Evolutionary conservation across 2,888 invertebrate species (phyloP), one percentile per base, ranked within the genome.

Genomic region (Cataglyphis altisquamis): DNA sequence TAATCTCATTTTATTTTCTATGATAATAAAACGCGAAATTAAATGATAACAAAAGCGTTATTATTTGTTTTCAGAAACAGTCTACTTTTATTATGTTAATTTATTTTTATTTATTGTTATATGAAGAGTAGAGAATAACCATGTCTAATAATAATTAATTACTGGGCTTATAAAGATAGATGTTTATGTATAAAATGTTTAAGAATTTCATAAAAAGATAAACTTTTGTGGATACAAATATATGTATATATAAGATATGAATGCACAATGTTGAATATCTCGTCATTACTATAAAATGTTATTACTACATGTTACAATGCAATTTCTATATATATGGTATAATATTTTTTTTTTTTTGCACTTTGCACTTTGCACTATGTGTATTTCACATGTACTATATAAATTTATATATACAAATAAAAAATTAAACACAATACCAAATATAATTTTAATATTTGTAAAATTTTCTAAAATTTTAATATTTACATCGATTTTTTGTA

Each of bases 361-460:
- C n/a, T 5, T 48, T 18, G 18, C 18, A 18, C 18, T 48, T 5
- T 48, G 18, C n/a, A n/a, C 8, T 52, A 8, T 2, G n/a, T n/a
- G 29, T 52, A 12, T 68, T n/a, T 3, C n/a, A 48, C 18, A 32
- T 32, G 8, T 32, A 68, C 10, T 48, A 32, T 36, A 25, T 72
- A 52, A 6, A 72, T 72, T 72, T 48, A 9, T 36, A 72, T 36
- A 36, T n/a, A 21, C 0, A 6, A 4, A 55, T 52, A 32, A 25
- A 29, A 25, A 67, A 67, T 67, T 45, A 48, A 0, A 41, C 4
- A 64, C 8, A 32, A 68, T 48, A 32, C 18, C 10, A 41, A 39
- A 72, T 25, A 36, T 36, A 72, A 72, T 60, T 36, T 60, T 39
- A 8, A 72, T 72, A 10, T 39, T 55, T 57, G 10, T 18, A 39